phyloP scores from a whole-genome alignment of 2,888 invertebrate species.

The Hydraecia micacea region DNA sequence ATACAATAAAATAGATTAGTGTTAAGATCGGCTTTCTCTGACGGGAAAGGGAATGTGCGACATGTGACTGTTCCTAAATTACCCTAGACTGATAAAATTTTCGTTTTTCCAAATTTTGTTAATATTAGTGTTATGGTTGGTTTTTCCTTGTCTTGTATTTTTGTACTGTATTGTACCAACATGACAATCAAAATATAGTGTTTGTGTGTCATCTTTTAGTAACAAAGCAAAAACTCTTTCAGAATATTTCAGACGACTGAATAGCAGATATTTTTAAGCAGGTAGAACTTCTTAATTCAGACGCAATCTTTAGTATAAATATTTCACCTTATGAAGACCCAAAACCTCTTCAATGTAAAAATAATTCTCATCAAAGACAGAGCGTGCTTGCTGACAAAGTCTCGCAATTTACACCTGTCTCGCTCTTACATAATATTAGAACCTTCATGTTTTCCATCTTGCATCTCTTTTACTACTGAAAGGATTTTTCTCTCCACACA shows the following conservation, averaged over 20 bases:
- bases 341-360: constrained; percentile 18
- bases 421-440: constrained; percentile 36
- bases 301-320: neutral
- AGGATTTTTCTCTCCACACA: constrained; percentile 49
- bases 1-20: too few relatives aligned
- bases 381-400: constrained; percentile 26
- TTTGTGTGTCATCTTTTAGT: neutral
- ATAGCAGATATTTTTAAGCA: neutral
- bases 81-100: too few relatives aligned
- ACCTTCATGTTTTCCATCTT: constrained; percentile 48
- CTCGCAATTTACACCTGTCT: constrained; percentile 13
- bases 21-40: too few relatives aligned
- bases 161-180: neutral
- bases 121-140: too few relatives aligned
- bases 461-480: constrained; percentile 44
- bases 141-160: neutral
- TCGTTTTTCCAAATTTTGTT: too few relatives aligned
- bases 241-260: neutral
- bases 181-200: neutral
- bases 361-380: constrained; percentile 36
- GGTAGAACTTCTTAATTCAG: neutral
- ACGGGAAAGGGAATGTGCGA: too few relatives aligned
- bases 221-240: neutral
- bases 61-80: too few relatives aligned
- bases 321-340: neutral